A percentile compares a stretch with the other conserved stretches of the same genome.
Evolutionary conservation across 2,797 vertebrate genomes (phyloP).

Genomic region (Diceros bicornis): DNA sequence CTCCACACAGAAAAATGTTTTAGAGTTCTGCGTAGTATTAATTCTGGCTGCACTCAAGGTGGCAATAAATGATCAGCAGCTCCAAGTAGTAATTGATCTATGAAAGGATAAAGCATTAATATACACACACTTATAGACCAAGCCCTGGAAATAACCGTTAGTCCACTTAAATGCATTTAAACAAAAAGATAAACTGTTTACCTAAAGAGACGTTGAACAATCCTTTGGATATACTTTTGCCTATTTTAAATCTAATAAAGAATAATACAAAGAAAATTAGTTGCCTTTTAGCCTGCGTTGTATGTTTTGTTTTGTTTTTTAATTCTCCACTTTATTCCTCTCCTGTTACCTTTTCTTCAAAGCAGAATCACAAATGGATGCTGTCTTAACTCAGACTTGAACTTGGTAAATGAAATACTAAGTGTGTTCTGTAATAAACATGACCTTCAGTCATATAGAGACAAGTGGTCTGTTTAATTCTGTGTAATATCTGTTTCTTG

Average conservation of each 20-base stretch:
- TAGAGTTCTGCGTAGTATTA: slow-evolving; percentile 54
- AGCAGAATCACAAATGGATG: not conserved
- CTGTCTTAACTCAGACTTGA: slow-evolving; percentile 26
- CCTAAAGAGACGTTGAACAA: not conserved
- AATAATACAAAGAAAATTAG: slow-evolving; percentile 57
- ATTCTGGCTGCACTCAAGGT: slow-evolving; percentile 62
- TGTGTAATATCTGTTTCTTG: not conserved
- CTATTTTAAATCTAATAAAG: slow-evolving; percentile 49
- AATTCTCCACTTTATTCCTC: not conserved
- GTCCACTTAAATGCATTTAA: not conserved
- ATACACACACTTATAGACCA: not conserved
- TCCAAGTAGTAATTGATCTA: not conserved
- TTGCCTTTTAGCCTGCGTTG: slow-evolving; percentile 42
- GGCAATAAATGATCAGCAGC: slow-evolving; percentile 50
- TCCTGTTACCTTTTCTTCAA: slow-evolving; percentile 46
- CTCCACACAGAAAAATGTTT: slow-evolving; percentile 68
- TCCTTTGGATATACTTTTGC: slow-evolving; percentile 28
- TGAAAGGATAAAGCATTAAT: slow-evolving; percentile 1
- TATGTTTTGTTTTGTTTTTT: not conserved
- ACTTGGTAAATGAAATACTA: not conserved
- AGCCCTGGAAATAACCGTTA: not conserved
- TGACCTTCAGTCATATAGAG: not conserved
- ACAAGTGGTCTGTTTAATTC: slow-evolving; percentile 8
- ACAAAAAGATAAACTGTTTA: not conserved
- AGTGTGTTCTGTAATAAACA: not conserved